These are phyloP conservation scores for Neolamprologus cancellatus DNA, from an alignment of 2,113 vertebrate species.

Conservation along the genomic window DNA sequence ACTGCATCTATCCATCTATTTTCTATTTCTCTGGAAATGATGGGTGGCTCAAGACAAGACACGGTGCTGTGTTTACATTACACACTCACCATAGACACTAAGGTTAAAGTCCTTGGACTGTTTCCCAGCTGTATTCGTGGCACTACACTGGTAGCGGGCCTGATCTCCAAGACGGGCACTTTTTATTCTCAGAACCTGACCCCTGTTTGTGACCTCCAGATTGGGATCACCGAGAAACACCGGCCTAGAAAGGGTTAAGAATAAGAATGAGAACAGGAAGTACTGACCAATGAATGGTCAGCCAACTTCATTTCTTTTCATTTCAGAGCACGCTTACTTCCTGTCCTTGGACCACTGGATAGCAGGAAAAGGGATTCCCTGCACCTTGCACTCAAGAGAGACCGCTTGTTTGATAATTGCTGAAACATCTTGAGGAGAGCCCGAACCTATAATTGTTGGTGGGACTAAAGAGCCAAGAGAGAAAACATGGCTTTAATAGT, in stretches of 20 bases:
- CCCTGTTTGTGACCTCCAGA: conserved; percentile 75
- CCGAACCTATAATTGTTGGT: conserved; percentile 74
- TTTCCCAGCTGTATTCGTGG: conserved; percentile 83
- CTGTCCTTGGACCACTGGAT: conserved; percentile 95
- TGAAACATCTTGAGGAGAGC: conserved; percentile 67
- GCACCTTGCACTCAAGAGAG: conserved; percentile 82
- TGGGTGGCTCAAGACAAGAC: background rate
- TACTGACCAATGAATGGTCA: background rate
- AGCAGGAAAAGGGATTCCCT: conserved; percentile 81
- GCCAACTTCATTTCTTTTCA: background rate
- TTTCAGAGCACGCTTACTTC: conserved; percentile 77
- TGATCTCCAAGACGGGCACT: conserved; percentile 82
- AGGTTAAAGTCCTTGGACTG: conserved; percentile 84
- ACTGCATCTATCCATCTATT: background rate
- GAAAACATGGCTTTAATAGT: background rate
- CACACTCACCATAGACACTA: conserved; percentile 76
- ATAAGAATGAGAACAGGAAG: background rate
- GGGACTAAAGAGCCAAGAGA: conserved; percentile 74
- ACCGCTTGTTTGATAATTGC: conserved; percentile 77
- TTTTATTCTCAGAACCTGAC: conserved; percentile 83
- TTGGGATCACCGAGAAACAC: conserved; percentile 85
- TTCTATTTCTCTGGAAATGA: background rate
- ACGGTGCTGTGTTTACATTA: rapidly evolving
- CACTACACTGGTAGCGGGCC: conserved; percentile 87
- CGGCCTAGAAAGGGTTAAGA: conserved; percentile 59